Conservation (phyloP, 2,888 invertebrate genomes). For the Chymomyza caudatula region DNA sequence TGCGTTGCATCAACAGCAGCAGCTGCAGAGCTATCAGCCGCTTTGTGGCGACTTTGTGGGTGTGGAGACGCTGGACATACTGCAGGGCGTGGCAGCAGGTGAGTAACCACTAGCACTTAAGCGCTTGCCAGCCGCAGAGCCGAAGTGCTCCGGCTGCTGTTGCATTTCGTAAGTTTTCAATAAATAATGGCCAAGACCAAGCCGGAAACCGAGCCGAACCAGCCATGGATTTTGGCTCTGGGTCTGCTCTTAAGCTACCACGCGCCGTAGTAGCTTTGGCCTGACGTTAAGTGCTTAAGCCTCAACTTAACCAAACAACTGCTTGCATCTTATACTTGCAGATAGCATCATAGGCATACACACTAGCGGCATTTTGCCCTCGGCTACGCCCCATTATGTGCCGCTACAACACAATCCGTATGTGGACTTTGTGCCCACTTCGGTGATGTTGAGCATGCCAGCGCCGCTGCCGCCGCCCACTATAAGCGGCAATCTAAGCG, state of each 20-base stretch:
- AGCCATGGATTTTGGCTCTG: background rate
- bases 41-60: slow-evolving; percentile 73
- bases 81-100: slow-evolving; percentile 78
- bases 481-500: slow-evolving; percentile 56
- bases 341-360: slow-evolving; percentile 78
- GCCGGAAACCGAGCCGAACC: background rate
- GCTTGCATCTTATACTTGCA: slow-evolving; percentile 36
- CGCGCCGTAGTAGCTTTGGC: background rate
- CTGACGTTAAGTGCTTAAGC: background rate
- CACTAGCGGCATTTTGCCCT: slow-evolving; percentile 59
- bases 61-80: slow-evolving; percentile 76
- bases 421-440: slow-evolving; percentile 63
- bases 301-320: background rate
- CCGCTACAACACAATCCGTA: slow-evolving; percentile 71
- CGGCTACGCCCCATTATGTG: slow-evolving; percentile 47
- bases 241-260: background rate
- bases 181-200: slow-evolving; percentile 4
- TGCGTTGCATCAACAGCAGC: slow-evolving; percentile 55
- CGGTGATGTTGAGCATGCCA: slow-evolving; percentile 50
- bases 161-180: background rate
- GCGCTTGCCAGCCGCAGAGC: background rate
- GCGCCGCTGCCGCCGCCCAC: slow-evolving; percentile 49
- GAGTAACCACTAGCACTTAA: slow-evolving; percentile 33
- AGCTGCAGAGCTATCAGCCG: slow-evolving; percentile 45
- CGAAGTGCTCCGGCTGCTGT: background rate